Evolutionary conservation across 2,113 vertebrate genomes (phyloP).

Genomic region (Peromyscus californicus): DNA sequence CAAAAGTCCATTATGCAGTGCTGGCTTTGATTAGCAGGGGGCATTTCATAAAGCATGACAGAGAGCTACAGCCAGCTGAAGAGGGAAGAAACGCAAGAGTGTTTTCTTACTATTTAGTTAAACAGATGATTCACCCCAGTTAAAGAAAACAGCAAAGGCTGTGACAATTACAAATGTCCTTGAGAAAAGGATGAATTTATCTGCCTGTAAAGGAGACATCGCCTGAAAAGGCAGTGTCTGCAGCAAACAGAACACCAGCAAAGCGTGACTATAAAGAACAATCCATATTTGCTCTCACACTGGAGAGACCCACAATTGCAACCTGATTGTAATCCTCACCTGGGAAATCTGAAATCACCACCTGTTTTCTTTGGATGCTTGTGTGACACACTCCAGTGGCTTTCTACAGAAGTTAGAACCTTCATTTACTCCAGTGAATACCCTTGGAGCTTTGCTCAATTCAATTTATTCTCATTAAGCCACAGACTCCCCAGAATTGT

Average conservation of each 20-base stretch:
- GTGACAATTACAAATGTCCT: slow-evolving; percentile 75
- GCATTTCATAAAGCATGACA: slow-evolving; percentile 58
- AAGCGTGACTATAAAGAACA: slow-evolving; percentile 70
- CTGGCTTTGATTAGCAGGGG: slow-evolving; percentile 73
- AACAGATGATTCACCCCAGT: slow-evolving; percentile 55
- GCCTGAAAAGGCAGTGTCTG: slow-evolving; percentile 74
- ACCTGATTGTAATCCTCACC: slow-evolving; percentile 81
- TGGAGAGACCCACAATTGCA: slow-evolving; percentile 78
- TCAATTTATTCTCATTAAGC: slow-evolving; percentile 74
- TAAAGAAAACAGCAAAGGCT: slow-evolving; percentile 59
- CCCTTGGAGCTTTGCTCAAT: slow-evolving; percentile 22
- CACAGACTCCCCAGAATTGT: slow-evolving; percentile 6
- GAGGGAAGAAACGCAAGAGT: slow-evolving; percentile 7
- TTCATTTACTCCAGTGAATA: slow-evolving; percentile 37
- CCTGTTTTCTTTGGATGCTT: slow-evolving; percentile 82
- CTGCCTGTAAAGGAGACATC: slow-evolving; percentile 74
- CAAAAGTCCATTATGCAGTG: slow-evolving; percentile 59
- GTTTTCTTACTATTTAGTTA: slow-evolving; percentile 67
- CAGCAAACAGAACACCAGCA: slow-evolving; percentile 68
- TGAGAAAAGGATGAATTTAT: slow-evolving; percentile 82
- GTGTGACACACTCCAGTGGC: slow-evolving; percentile 76
- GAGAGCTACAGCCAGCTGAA: not conserved
- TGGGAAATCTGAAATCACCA: slow-evolving; percentile 86
- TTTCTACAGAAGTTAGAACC: slow-evolving; percentile 81
- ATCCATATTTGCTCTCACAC: slow-evolving; percentile 73